Evolutionary conservation across 2,797 vertebrate species (phyloP), one percentile per base, ranked within the genome.

Genomic region (Hybognathus amarus): DNA sequence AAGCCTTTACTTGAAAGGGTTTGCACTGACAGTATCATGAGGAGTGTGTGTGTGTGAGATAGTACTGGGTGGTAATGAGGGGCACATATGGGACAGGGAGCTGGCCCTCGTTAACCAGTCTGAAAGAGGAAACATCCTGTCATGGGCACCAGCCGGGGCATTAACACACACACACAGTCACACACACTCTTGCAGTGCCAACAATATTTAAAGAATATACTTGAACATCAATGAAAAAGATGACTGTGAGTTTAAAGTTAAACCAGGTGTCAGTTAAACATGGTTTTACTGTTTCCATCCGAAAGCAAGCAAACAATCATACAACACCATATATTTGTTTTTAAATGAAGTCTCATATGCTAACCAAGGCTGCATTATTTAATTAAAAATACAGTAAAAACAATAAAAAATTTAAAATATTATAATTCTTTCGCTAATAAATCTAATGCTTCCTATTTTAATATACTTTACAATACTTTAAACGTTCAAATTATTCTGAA

Each of bases 81-180:
- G 93, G 92, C 93, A 92, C 94, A 95, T 95, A 95, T 95, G 94
- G 93, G 93, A 90, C 42, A 84, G 91, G 86, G 92, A 93, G 84
- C 87, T 79, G 85, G 87, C 92, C 92, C 94, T 95, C 91, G 93
- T 95, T 94, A 95, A 91, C 90, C 90, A 89, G 90, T 87, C 89
- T 77, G 87, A 91, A 87, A 89, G 83, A 68, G 84, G 89, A 91
- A 84, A 92, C 92, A 93, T 90, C 91, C 92, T 93, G 93, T 93
- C 92, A 92, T 36, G 82, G 89, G 77, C 89, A 82, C 90, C 92
- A 93, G 91, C 92, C 89, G 89, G 92, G 84, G 80, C 36, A 75
- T 64, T 83, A 69, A 45, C 87, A 83, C 85, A 75, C 63, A 59
- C 47, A 56, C 52, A 10, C 52, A n/a, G n/a, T 10, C 52, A 10